Evolutionary conservation across 2,888 invertebrate species (phyloP).

Genomic region (Xestobium rufovillosum): DNA sequence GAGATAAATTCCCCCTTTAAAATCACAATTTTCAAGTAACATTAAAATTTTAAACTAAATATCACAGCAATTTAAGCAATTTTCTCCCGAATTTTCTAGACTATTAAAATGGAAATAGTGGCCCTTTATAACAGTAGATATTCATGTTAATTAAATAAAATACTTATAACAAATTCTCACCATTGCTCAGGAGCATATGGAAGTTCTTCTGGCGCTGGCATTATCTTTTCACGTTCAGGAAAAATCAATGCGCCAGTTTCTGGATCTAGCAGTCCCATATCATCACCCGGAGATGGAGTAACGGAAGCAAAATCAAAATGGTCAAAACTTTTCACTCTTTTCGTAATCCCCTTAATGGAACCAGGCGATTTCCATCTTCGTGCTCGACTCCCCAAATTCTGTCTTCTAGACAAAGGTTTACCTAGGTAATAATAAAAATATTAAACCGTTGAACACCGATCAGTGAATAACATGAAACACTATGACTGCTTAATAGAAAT

Average conservation of each 20-base stretch:
- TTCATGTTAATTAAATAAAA: too few relatives aligned
- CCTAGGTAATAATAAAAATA: not conserved
- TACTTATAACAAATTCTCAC: too few relatives aligned
- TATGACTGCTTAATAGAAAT: too few relatives aligned
- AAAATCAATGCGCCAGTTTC: conserved; percentile 42
- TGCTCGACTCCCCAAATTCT: conserved; percentile 21
- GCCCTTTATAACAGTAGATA: too few relatives aligned
- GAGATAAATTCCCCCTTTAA: too few relatives aligned
- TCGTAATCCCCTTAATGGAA: conserved; percentile 37
- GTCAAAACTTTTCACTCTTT: conserved; percentile 43
- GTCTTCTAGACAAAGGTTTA: conserved; percentile 1
- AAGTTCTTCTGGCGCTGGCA: conserved; percentile 52
- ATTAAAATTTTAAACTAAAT: too few relatives aligned
- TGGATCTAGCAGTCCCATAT: conserved; percentile 46
- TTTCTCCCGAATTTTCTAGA: too few relatives aligned
- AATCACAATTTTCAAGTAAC: too few relatives aligned
- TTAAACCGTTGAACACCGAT: too few relatives aligned
- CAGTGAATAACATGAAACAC: too few relatives aligned
- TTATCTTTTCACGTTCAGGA: conserved; percentile 45
- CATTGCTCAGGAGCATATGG: conserved; percentile 78
- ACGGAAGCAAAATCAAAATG: conserved; percentile 29
- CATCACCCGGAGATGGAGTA: conserved; percentile 45
- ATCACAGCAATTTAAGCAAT: too few relatives aligned
- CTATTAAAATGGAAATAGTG: too few relatives aligned
- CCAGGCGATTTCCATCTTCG: conserved; percentile 29